Evolutionary conservation across 1,140 invertebrate species (phyloP).

Genomic region (Eciton burchellii): DNA sequence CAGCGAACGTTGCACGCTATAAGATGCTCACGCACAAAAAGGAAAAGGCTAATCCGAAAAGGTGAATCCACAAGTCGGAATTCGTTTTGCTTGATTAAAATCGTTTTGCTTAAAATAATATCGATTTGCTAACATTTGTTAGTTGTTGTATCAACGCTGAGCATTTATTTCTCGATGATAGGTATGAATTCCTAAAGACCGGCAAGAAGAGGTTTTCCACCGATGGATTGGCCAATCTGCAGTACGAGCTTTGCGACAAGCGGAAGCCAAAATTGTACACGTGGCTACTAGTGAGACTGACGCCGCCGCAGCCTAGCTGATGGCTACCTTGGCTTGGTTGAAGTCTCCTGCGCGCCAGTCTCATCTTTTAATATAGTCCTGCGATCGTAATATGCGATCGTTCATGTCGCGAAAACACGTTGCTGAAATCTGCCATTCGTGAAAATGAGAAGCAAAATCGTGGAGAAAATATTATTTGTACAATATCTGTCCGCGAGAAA

Average conservation of each 20-base stretch:
- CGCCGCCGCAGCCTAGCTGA: conserved; percentile 86
- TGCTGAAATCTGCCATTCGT: conserved; percentile 3
- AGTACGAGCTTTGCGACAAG: conserved; percentile 91
- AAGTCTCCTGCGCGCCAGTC: conserved; percentile 50
- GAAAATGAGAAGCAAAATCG: not conserved
- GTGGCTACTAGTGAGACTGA: conserved; percentile 90
- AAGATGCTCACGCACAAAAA: conserved; percentile 96
- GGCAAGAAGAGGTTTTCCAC: conserved; percentile 93
- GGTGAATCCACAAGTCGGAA: conserved; percentile 85
- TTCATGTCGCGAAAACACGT: conserved; percentile 7
- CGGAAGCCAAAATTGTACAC: conserved; percentile 91
- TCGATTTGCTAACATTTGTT: conserved; percentile 36
- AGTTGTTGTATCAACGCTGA: conserved; percentile 61
- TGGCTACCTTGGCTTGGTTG: conserved; percentile 85
- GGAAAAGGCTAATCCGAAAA: conserved; percentile 94
- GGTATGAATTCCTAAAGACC: conserved; percentile 93
- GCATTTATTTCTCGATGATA: conserved; percentile 79
- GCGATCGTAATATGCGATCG: too few relatives aligned
- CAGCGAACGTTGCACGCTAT: conserved; percentile 94
- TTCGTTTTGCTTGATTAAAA: not conserved
- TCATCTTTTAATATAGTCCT: not conserved
- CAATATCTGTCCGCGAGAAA: not conserved
- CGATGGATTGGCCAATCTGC: conserved; percentile 95
- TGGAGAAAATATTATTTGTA: not conserved
- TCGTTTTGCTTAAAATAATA: conserved; percentile 4